These are phyloP conservation scores for Nothobranchius furzeri DNA, from an alignment of 2,113 vertebrate genomes.

Conservation along the genomic window DNA sequence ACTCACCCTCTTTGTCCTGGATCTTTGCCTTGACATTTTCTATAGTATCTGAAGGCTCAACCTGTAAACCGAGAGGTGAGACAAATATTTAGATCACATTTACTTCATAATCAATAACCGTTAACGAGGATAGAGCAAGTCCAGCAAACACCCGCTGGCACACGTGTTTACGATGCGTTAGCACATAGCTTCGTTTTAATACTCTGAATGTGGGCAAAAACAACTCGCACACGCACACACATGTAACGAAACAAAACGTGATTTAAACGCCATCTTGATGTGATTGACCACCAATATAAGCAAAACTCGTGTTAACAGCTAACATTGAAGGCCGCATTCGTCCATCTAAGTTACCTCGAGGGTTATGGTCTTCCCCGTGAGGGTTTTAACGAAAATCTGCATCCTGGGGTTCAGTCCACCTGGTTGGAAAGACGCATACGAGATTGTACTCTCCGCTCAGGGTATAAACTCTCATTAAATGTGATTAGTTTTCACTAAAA, in stretches of 20 bases:
- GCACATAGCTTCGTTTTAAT: background rate
- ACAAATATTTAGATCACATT: background rate
- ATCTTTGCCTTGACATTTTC: constrained; percentile 99
- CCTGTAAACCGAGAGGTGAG: constrained; percentile 73
- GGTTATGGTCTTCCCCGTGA: constrained; percentile 99
- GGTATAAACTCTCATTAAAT: accelerated
- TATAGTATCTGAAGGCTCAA: constrained; percentile 98
- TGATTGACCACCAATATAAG: accelerated
- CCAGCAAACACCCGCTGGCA: background rate
- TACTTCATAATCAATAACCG: background rate
- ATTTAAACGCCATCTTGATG: background rate
- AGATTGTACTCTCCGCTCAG: accelerated
- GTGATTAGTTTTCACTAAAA: background rate
- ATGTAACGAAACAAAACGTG: background rate
- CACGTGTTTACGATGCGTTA: constrained; percentile 53
- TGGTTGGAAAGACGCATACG: constrained; percentile 22
- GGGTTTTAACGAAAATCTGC: constrained; percentile 99
- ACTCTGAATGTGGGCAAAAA: background rate
- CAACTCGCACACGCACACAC: too few species aligned
- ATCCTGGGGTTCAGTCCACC: constrained; percentile 83
- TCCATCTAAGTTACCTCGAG: constrained; percentile 83
- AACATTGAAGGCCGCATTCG: background rate
- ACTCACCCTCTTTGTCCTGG: constrained; percentile 95
- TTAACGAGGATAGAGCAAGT: background rate
- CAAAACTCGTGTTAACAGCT: accelerated